Percentiles rank a stretch among this genome's conserved stretches.
Conservation (phyloP, 2,797 vertebrate species). For the Myiothlypis chrysogaster region DNA sequence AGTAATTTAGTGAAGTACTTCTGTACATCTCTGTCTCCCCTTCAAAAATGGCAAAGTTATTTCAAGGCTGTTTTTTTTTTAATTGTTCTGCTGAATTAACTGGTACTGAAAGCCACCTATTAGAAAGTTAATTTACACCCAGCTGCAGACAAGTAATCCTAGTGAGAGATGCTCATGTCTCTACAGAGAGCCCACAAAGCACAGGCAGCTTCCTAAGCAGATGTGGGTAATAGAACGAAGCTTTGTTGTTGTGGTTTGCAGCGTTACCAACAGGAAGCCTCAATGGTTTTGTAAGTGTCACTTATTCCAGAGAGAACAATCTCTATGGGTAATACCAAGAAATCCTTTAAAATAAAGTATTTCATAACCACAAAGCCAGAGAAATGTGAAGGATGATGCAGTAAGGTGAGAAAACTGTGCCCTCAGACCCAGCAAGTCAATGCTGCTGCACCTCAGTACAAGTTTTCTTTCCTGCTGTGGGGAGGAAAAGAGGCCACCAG, state of each 20-base stretch:
- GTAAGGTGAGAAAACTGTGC: background rate
- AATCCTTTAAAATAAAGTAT: constrained; percentile 16
- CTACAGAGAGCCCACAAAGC: background rate
- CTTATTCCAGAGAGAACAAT: constrained; percentile 36
- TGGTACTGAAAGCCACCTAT: background rate
- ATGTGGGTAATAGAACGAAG: background rate
- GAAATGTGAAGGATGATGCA: background rate
- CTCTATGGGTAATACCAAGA: constrained; percentile 21
- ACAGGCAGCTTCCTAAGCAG: constrained; percentile 8
- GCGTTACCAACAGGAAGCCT: constrained; percentile 65
- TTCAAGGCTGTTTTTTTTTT: background rate
- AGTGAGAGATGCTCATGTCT: background rate
- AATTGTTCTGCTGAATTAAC: background rate
- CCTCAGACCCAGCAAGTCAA: background rate
- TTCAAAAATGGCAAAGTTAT: background rate
- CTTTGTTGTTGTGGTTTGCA: constrained; percentile 55
- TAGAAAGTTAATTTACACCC: background rate
- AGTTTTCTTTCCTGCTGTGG: background rate
- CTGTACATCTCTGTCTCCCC: background rate
- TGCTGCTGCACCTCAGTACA: rapidly evolving
- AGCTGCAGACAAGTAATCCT: background rate
- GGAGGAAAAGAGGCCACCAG: background rate
- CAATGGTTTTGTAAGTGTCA: constrained; percentile 50
- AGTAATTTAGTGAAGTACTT: background rate
- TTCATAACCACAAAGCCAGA: constrained; percentile 47